Evolutionary conservation across 92 coral and sea anemone genomes (phyloP).

Genomic region (Parazoanthus swiftii): DNA sequence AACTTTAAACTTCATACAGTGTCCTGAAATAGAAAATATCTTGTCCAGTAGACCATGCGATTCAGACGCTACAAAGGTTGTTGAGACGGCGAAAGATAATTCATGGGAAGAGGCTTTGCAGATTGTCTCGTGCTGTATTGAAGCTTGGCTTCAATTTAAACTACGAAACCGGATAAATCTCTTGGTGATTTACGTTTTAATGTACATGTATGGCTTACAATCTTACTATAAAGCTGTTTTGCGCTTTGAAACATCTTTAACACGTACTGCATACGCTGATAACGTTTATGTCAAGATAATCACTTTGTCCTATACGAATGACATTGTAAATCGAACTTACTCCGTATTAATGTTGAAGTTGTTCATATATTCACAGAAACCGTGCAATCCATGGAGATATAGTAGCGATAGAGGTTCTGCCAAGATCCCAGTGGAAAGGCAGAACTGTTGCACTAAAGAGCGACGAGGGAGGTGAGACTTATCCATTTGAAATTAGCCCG

Average conservation of each 20-base stretch:
- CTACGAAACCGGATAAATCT: too few species aligned
- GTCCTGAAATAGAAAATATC: too few species aligned
- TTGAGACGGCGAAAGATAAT: too few species aligned
- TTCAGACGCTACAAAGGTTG: too few species aligned
- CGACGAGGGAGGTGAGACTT: conserved; percentile 52
- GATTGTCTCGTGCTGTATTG: too few species aligned
- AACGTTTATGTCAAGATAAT: too few species aligned
- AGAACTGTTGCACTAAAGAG: conserved; percentile 59
- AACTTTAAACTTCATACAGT: too few species aligned
- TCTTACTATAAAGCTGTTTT: background rate
- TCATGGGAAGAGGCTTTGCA: too few species aligned
- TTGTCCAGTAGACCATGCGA: too few species aligned
- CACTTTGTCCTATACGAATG: background rate
- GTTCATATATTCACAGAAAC: conserved; percentile 48
- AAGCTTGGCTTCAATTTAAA: too few species aligned
- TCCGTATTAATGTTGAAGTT: background rate
- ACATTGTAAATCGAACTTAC: background rate
- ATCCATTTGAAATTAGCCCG: background rate
- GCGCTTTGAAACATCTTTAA: background rate
- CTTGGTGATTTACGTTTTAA: too few species aligned
- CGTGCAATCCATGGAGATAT: conserved; percentile 90
- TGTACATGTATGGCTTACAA: background rate
- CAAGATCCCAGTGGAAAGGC: conserved; percentile 76
- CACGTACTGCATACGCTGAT: too few species aligned
- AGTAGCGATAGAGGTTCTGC: conserved; percentile 79